Evolutionary conservation across 2,113 vertebrate species (phyloP), one percentile per base, ranked within the genome.

Genomic region (Gadus macrocephalus): DNA sequence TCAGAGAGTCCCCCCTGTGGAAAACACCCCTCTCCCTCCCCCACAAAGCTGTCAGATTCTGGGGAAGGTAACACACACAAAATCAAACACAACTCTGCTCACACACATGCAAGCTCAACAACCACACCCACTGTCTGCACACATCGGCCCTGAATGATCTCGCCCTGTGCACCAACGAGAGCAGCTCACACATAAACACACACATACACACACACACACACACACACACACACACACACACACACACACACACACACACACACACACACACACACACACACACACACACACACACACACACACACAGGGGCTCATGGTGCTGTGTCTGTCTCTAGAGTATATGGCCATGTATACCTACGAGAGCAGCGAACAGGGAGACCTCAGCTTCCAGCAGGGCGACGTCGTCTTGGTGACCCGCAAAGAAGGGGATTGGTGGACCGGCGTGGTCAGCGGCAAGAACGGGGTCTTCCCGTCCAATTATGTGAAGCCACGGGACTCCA

Each of bases 391-490:
- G 88, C 97, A 98, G 87, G 97, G 97, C 31, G 97, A 99, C 78
- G 80, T 99, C 77, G 98, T 99, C 83, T 84, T 94, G 83, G 97
- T 99, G 76, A 96, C 94, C 75, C 96, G 96, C 91, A 98, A 96
- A 87, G 97, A 99, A 85, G 97, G 97, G 0, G 97, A 99, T 81
- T 99, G 97, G 97, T 99, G 97, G 97, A 98, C 97, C 0, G 97
- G 97, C 38, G 92, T 92, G 15, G 92, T 95, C 68, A 93, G 91
- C 49, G 96, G 95, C 69, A 97, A 95, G 89, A 93, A 93, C 0
- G 97, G 97, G 71, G 97, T 99, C 82, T 99, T 99, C 84, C 97
- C 97, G 14, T 99, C 97, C 77, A 99, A 99, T 90, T 99, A 99
- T 71, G 97, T 99, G 85, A 96, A 95, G 86, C 96, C 95, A 69